Percentiles rank a stretch among this genome's conserved stretches.
Evolutionary conservation across 2,888 invertebrate species (phyloP).

Genomic region (Agapetus fuscipes): DNA sequence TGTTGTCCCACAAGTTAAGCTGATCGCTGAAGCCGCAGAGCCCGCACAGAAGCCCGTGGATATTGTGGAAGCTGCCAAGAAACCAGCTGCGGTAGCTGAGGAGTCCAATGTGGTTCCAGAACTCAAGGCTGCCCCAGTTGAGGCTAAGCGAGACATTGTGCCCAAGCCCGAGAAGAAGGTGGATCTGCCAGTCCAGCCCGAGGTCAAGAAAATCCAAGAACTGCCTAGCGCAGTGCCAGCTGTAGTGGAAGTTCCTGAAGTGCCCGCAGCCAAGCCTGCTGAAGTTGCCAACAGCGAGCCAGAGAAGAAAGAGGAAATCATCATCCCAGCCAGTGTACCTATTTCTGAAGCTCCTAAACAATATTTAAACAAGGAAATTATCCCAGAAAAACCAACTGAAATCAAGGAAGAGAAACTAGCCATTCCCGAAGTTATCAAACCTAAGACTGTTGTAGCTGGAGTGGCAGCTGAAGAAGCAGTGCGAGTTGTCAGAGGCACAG

Average conservation of each 20-base stretch:
- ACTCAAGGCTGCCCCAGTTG: constrained; percentile 14
- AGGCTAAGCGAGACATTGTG: constrained; percentile 27
- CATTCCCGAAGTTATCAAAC: constrained; percentile 4
- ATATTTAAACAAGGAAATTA: no score
- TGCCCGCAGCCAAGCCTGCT: constrained; percentile 21
- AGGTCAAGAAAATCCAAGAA: constrained; percentile 12
- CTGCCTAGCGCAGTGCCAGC: constrained; percentile 12
- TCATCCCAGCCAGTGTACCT: constrained; percentile 6
- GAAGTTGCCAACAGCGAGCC: constrained; percentile 23
- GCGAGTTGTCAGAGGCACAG: constrained; percentile 17
- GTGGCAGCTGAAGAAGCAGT: constrained; percentile 13
- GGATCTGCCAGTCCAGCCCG: constrained; percentile 6
- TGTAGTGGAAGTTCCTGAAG: constrained; percentile 24
- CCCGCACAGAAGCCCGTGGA: constrained; percentile 27
- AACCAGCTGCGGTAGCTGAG: constrained; percentile 33
- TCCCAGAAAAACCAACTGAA: constrained; percentile 18
- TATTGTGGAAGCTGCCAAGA: constrained; percentile 31
- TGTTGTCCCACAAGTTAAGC: constrained; percentile 26
- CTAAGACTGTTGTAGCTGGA: constrained; percentile 6
- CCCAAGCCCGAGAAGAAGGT: constrained; percentile 32
- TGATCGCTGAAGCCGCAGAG: constrained; percentile 26
- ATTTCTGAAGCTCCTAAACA: background rate
- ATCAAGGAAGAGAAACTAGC: constrained; percentile 14
- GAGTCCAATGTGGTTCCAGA: constrained; percentile 24
- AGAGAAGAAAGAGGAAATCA: constrained; percentile 24